A percentile compares a stretch with the other conserved stretches of the same genome.
These are phyloP conservation scores for Acanthosepion esculentum DNA, from an alignment of 2,888 invertebrate species.

Conservation along the genomic window DNA sequence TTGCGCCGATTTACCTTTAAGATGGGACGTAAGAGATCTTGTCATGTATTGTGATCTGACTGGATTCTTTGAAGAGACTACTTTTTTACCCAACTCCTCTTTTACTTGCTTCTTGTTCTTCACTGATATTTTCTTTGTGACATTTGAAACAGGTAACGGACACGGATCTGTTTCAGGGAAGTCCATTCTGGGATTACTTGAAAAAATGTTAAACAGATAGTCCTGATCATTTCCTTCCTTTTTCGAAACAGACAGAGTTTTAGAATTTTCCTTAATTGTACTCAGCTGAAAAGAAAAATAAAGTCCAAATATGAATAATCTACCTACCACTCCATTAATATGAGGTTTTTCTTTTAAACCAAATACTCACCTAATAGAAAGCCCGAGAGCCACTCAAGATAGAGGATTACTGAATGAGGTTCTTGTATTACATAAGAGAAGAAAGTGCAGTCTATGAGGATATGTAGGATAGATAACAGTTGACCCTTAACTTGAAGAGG, in stretches of 20 bases:
- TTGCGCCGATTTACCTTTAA: background rate
- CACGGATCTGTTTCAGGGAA: background rate
- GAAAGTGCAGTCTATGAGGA: too few relatives aligned
- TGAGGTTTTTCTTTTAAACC: too few relatives aligned
- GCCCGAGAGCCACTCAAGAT: too few relatives aligned
- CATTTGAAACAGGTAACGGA: too few relatives aligned
- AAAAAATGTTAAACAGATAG: background rate
- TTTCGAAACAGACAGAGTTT: background rate
- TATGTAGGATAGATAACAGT: too few relatives aligned
- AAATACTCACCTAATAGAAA: too few relatives aligned
- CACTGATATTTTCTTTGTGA: background rate
- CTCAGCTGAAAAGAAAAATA: background rate
- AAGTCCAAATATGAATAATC: background rate
- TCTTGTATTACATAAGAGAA: too few relatives aligned
- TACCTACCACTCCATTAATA: too few relatives aligned
- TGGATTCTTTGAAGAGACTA: background rate
- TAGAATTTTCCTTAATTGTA: background rate
- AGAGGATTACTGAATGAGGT: too few relatives aligned
- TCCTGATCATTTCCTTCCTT: background rate
- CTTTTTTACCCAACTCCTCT: background rate
- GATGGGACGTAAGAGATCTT: background rate
- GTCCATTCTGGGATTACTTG: background rate
- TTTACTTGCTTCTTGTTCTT: background rate
- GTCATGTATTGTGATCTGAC: background rate
- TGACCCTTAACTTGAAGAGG: too few relatives aligned